Percentiles rank a stretch among this genome's conserved stretches.
Evolutionary conservation across 2,113 vertebrate species (phyloP).

Genomic region (Sylvietta virens): DNA sequence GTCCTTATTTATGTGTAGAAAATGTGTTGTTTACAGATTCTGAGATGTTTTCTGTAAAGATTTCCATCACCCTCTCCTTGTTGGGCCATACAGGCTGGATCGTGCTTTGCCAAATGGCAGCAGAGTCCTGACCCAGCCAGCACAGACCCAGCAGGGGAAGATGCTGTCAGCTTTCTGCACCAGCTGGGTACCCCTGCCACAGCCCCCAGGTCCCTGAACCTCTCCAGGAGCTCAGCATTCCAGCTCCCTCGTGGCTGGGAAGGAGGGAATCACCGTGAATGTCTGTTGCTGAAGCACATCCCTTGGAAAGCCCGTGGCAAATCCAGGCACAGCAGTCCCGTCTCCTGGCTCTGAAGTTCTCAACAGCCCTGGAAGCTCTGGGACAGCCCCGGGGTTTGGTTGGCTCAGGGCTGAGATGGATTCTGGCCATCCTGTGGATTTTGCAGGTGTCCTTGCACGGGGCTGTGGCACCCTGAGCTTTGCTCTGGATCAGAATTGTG

Average conservation of each 20-base stretch:
- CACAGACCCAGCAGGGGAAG: background rate
- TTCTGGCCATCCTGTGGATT: background rate
- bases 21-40: conserved; percentile 35
- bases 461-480: background rate
- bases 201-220: background rate
- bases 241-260: background rate
- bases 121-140: background rate
- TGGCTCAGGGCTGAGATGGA: background rate
- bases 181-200: background rate
- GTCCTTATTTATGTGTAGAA: background rate
- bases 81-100: background rate
- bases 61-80: background rate
- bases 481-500: background rate
- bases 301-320: background rate
- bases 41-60: background rate
- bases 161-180: background rate
- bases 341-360: background rate
- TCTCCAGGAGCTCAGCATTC: background rate
- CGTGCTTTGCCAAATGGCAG: background rate
- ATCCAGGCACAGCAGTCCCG: rapidly evolving
- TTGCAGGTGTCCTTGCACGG: background rate
- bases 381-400: background rate
- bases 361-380: background rate
- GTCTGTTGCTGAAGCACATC: background rate
- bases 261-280: background rate